Percentiles rank a stretch among this genome's conserved stretches.
Conservation (phyloP, 1,140 invertebrate genomes). For the Lucilia cuprina region DNA sequence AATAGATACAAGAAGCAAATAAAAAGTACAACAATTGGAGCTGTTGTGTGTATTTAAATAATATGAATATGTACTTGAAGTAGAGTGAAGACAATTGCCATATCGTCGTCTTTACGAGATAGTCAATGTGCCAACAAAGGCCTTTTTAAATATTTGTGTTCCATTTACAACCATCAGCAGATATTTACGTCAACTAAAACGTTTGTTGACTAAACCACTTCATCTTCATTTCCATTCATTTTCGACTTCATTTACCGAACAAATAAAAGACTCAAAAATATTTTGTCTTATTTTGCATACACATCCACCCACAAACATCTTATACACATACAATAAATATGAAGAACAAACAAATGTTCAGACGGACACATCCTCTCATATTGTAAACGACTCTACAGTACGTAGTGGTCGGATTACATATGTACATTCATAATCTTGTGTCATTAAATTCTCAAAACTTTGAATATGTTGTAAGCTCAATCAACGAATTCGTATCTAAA, state of each 20-base stretch:
- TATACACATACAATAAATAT: neutral
- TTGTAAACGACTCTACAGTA: too few relatives aligned
- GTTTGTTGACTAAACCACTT: slow-evolving; percentile 15
- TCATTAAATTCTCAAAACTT: too few relatives aligned
- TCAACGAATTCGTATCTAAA: too few relatives aligned
- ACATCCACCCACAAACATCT: neutral
- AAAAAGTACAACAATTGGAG: neutral
- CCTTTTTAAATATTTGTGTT: neutral
- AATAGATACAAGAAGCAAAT: neutral
- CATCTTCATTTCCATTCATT: slow-evolving; percentile 25
- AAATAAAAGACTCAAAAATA: slow-evolving; percentile 11
- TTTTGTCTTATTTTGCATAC: neutral
- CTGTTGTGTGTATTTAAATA: neutral
- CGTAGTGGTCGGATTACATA: too few relatives aligned
- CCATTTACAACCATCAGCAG: neutral
- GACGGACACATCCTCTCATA: neutral
- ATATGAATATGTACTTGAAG: neutral
- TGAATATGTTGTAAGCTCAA: too few relatives aligned
- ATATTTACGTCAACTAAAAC: slow-evolving; percentile 10
- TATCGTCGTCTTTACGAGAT: neutral
- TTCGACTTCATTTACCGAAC: slow-evolving; percentile 25
- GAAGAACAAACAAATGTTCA: neutral
- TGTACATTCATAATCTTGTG: too few relatives aligned
- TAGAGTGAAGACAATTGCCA: neutral
- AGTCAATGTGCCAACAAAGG: neutral